A percentile compares a stretch with the other conserved stretches of the same genome.
Conservation (phyloP, 2,888 invertebrate genomes). For the Leptinotarsa haldemani region DNA sequence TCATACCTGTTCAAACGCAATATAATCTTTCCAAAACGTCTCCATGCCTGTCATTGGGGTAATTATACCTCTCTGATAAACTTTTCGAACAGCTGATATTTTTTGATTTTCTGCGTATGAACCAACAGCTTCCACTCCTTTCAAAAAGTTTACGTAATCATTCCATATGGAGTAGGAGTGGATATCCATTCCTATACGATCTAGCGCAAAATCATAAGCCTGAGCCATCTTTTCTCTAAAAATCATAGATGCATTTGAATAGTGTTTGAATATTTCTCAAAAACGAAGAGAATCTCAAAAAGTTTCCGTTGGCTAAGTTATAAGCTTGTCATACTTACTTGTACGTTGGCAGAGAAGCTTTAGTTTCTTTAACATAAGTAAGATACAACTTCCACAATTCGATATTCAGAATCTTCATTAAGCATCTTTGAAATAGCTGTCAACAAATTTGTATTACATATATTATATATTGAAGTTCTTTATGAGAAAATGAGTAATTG, state of each 20-base stretch:
- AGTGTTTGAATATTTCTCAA: not conserved
- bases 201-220: slow-evolving; percentile 98
- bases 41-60: slow-evolving; percentile 99
- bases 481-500: not conserved
- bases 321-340: slow-evolving; percentile 75
- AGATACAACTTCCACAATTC: slow-evolving; percentile 99
- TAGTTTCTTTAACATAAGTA: slow-evolving; percentile 97
- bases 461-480: slow-evolving; percentile 4
- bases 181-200: slow-evolving; percentile 98
- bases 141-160: slow-evolving; percentile 96
- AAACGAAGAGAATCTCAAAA: no score
- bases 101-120: slow-evolving; percentile 99
- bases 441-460: slow-evolving; percentile 56
- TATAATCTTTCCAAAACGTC: slow-evolving; percentile 97
- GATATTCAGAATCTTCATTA: slow-evolving; percentile 98
- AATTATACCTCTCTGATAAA: slow-evolving; percentile 94
- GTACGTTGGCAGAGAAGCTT: slow-evolving; percentile 90
- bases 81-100: slow-evolving; percentile 97
- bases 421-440: slow-evolving; percentile 96
- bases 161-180: slow-evolving; percentile 97
- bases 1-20: slow-evolving; percentile 86
- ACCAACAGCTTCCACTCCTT: slow-evolving; percentile 95
- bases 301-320: no score
- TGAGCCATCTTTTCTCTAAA: slow-evolving; percentile 98
- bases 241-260: slow-evolving; percentile 30